Conservation (phyloP, 2,888 invertebrate genomes). For the Drosophila subquinaria region DNA sequence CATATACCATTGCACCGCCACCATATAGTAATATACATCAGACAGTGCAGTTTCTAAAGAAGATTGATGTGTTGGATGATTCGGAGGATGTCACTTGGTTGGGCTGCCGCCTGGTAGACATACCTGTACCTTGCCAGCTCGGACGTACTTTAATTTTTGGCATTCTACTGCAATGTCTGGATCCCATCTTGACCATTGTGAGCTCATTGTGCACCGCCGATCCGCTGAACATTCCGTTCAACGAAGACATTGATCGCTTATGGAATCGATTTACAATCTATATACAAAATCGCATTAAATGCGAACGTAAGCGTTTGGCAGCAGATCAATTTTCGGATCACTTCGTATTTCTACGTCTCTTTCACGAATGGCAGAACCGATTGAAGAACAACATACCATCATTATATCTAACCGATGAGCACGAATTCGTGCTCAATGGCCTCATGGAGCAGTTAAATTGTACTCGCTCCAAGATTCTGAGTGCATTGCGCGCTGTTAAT, state of each 20-base stretch:
- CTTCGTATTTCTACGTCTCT: slow-evolving; percentile 91
- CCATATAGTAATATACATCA: slow-evolving; percentile 77
- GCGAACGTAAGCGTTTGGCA: slow-evolving; percentile 87
- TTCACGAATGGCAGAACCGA: slow-evolving; percentile 57
- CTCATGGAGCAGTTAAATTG: slow-evolving; percentile 62
- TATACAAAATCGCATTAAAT: slow-evolving; percentile 78
- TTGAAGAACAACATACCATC: slow-evolving; percentile 16
- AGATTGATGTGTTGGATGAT: slow-evolving; percentile 93
- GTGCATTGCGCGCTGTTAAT: slow-evolving; percentile 35
- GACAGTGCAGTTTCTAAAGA: slow-evolving; percentile 89
- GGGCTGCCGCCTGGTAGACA: slow-evolving; percentile 93
- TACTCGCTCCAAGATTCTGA: slow-evolving; percentile 46
- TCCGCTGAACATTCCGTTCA: slow-evolving; percentile 48
- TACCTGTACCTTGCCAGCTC: slow-evolving; percentile 95
- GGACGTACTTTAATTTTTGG: slow-evolving; percentile 96
- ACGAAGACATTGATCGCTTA: slow-evolving; percentile 58
- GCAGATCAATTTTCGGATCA: slow-evolving; percentile 95
- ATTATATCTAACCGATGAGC: slow-evolving; percentile 59
- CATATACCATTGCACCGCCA: slow-evolving; percentile 52
- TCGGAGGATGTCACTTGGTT: slow-evolving; percentile 91
- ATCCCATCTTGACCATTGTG: slow-evolving; percentile 96
- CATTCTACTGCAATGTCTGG: slow-evolving; percentile 95
- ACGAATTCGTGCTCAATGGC: slow-evolving; percentile 63
- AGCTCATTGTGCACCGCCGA: slow-evolving; percentile 89
- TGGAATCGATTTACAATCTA: slow-evolving; percentile 82